Percentiles rank a stretch among this genome's conserved stretches.
These are phyloP conservation scores for Loriculus beryllinus DNA, from an alignment of 2,797 vertebrate genomes.

Conservation along the genomic window DNA sequence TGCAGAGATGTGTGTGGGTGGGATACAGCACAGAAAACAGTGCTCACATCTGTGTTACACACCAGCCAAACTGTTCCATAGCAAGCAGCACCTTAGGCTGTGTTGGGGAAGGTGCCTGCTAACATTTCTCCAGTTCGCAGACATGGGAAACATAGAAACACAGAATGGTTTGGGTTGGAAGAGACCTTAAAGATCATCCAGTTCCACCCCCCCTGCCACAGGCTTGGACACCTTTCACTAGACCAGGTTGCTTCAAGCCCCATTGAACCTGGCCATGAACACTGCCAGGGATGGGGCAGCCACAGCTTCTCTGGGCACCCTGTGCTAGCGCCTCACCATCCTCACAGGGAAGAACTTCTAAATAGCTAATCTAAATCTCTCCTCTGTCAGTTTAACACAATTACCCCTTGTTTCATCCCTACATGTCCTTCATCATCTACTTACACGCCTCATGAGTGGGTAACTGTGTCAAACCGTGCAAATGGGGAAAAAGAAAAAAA, in stretches of 20 bases:
- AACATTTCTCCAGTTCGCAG: not conserved
- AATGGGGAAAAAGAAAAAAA: not conserved
- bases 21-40: not conserved
- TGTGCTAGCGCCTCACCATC: not conserved
- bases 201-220: not conserved
- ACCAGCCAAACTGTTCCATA: not conserved
- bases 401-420: not conserved
- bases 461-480: not conserved
- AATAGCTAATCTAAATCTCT: not conserved
- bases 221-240: not conserved
- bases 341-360: not conserved
- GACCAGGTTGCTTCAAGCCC: not conserved
- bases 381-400: not conserved
- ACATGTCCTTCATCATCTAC: not conserved
- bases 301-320: not conserved
- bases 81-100: not conserved
- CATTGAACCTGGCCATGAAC: not conserved
- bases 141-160: not conserved
- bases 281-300: not conserved
- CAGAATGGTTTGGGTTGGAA: not conserved
- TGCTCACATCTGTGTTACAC: not conserved
- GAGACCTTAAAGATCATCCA: not conserved
- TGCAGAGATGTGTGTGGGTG: not conserved
- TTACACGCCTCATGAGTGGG: no score
- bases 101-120: not conserved